Evolutionary conservation across 2,113 vertebrate species (phyloP), one percentile per base, ranked within the genome.

Genomic region (Osmerus mordax): DNA sequence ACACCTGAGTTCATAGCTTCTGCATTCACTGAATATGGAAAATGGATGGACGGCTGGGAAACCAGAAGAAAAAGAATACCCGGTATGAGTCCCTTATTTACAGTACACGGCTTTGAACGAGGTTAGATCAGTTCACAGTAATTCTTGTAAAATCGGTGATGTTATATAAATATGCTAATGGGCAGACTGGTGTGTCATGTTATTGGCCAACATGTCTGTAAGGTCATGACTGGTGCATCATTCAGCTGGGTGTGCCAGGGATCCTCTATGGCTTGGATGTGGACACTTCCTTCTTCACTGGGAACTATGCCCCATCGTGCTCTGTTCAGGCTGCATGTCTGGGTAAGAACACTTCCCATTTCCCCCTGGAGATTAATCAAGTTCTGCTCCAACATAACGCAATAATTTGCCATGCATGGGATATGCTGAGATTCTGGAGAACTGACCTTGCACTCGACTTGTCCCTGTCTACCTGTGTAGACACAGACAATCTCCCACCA

Each of bases 41-140:
- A 93, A 69, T 90, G 88, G 93, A 93, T 91, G 91, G 93, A 94
- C 0, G 94, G 94, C 18, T 95, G 95, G 93, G 92, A 95, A 86
- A 93, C 93, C 6, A 88, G 93, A 56, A 88, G 95, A 29, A 95
- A 88, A 67, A 85, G 93, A 68, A 88, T 51, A 7, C 87, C 93
- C 72, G 94, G 94, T 94, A 5, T 64, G 75, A 15, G 29, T 32
- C 36, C 16, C 23, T n/a, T 60, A 41, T 29, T 62, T 1, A 62
- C n/a, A 47, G 9, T 18, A 59, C 1, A 18, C 16, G 59, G 65
- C 11, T 65, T 15, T 18, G 0, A n/a, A 65, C 41, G 1, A 47
- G 6, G 8, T 47, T 47, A 47, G 41, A 47, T 47, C 41, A 47
- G 41, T 36, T 36, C 6, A 36, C 32, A 36, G 32, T 36, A 4